Evolutionary conservation across 2,113 vertebrate genomes (phyloP), one percentile per base, ranked within the genome.

Genomic region (Chamaea fasciata): DNA sequence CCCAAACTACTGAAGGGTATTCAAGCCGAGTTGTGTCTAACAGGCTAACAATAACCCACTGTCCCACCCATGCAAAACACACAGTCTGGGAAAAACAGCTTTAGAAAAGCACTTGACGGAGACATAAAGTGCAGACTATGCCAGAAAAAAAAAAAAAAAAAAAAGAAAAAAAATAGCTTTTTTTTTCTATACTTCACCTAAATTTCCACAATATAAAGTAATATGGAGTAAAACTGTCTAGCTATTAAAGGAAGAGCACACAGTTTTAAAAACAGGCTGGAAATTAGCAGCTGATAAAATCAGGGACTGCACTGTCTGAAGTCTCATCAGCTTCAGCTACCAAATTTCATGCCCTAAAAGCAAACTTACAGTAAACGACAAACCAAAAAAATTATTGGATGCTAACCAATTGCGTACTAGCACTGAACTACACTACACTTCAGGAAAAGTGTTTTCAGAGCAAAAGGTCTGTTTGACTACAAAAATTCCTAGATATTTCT

Each of bases 1-100:
- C 96, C 93, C 95, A 97, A 97, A 98, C 96, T 98, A 98, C 98
- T 98, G 98, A 99, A 98, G 98, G 97, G 98, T 98, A 98, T 99
- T 99, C 98, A 99, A 98, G 98, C 98, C 95, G 97, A 98, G 96
- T 97, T 97, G 97, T 97, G 97, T 97, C 97, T 98, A 98, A 98
- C 97, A 97, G 80, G 97, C 97, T 98, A 98, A 99, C 98, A 99
- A 98, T 98, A 98, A 97, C 93, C 97, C 96, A 97, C 97, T 98
- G 98, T 98, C 97, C 96, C 96, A 97, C 97, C 96, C 96, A 92
- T 97, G 97, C 96, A 97, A 98, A 97, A 97, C 96, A 95, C 97
- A 96, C 87, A 94, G 97, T 97, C 97, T 98, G 97, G 96, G 98
- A 97, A 97, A 97, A 98, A 97, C 95, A 88, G 96, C 91, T 96